phyloP scores from a whole-genome alignment of 2,888 invertebrate species.

The Aphodius sticticus region DNA sequence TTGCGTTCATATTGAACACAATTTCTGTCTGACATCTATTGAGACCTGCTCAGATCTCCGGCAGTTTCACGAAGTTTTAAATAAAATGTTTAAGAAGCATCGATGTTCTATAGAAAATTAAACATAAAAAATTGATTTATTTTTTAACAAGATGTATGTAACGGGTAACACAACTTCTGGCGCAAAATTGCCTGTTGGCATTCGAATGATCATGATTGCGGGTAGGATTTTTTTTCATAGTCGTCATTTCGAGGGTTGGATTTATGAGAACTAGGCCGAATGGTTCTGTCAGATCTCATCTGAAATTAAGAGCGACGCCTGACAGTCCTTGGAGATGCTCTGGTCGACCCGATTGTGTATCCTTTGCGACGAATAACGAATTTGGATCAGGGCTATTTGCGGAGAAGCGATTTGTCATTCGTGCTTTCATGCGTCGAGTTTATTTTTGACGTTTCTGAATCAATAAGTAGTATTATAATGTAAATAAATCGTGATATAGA shows the following conservation, averaged over 20 bases:
- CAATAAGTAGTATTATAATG: too few species aligned
- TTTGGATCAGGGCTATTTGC: background rate
- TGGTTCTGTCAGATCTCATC: background rate
- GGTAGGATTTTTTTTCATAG: background rate
- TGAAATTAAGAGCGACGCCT: background rate
- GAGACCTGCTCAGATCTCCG: too few species aligned
- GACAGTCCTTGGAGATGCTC: background rate
- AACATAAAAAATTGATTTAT: too few species aligned
- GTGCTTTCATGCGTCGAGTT: too few species aligned
- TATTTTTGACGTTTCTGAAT: too few species aligned
- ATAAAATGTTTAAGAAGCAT: too few species aligned
- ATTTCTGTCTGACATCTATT: too few species aligned
- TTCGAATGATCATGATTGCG: background rate
- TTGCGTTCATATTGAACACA: too few species aligned
- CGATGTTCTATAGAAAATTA: too few species aligned
- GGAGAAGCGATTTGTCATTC: background rate
- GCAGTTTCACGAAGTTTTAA: too few species aligned
- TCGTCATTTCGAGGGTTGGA: background rate
- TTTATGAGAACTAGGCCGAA: background rate
- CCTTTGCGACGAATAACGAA: background rate
- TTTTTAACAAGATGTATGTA: too few species aligned
- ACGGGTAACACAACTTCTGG: background rate
- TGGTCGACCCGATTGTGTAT: background rate
- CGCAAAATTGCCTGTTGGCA: background rate
- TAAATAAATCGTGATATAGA: too few species aligned